Conservation (phyloP, 2,113 vertebrate genomes). For the Grammomys surdaster region DNA sequence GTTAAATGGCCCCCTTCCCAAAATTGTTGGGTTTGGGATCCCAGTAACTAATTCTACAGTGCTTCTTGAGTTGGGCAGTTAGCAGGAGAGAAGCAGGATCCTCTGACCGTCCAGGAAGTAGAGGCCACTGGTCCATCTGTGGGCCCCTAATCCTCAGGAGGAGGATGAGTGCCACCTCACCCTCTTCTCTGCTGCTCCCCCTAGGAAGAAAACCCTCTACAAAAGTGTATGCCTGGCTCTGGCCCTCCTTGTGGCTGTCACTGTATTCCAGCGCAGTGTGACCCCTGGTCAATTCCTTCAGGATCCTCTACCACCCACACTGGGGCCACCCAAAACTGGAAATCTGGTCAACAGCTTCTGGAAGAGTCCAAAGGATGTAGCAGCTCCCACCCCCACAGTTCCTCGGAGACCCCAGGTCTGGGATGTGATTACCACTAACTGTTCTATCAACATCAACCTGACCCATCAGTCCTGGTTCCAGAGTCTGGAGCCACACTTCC, state of each 20-base stretch:
- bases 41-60: neutral
- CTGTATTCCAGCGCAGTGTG: slow-evolving; percentile 89
- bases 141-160: neutral
- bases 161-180: neutral
- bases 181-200: neutral
- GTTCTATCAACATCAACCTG: slow-evolving; percentile 92
- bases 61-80: neutral
- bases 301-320: slow-evolving; percentile 47
- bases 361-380: slow-evolving; percentile 84
- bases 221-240: slow-evolving; percentile 90
- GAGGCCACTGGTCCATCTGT: neutral
- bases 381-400: neutral
- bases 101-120: neutral
- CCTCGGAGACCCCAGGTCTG: slow-evolving; percentile 79
- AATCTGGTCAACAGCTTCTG: slow-evolving; percentile 87
- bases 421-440: slow-evolving; percentile 93
- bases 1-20: neutral
- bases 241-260: slow-evolving; percentile 89
- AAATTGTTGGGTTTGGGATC: neutral
- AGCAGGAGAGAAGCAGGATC: neutral
- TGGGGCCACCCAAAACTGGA: slow-evolving; percentile 43
- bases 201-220: slow-evolving; percentile 92
- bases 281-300: slow-evolving; percentile 87
- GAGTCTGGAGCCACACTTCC: slow-evolving; percentile 91
- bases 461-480: slow-evolving; percentile 91